Percentiles rank a stretch among this genome's conserved stretches.
Conservation (phyloP, 92 coral and sea anemone genomes). For the Siderastrea siderea region DNA sequence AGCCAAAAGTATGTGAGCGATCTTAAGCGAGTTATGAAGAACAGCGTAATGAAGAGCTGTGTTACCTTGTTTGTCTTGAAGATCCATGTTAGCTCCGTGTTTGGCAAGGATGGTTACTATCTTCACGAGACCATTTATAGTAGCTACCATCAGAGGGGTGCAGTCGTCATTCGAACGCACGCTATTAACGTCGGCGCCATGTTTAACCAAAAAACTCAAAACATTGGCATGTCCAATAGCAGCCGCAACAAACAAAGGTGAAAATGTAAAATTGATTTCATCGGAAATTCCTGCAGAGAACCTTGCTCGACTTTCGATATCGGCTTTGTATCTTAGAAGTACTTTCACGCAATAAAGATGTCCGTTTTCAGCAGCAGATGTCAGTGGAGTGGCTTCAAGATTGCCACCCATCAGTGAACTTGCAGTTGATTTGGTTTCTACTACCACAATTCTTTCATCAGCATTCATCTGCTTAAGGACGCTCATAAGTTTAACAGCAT, state of each 20-base stretch:
- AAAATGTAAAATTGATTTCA: not conserved
- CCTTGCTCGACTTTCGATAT: not conserved
- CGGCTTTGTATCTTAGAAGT: not conserved
- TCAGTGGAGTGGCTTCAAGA: not conserved
- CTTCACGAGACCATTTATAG: not conserved
- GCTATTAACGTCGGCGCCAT: not conserved
- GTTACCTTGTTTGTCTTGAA: too few species aligned
- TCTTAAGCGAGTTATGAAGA: not conserved
- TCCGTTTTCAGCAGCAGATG: not conserved
- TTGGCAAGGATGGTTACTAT: not conserved
- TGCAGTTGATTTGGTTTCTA: too few species aligned
- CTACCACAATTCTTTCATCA: not conserved
- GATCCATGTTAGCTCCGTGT: too few species aligned
- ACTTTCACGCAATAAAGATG: not conserved
- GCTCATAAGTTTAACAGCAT: not conserved
- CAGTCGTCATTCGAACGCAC: not conserved
- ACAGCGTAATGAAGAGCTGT: not conserved
- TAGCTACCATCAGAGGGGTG: not conserved
- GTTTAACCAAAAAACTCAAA: not conserved
- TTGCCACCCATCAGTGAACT: too few species aligned
- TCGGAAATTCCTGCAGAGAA: too few species aligned
- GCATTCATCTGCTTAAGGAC: not conserved
- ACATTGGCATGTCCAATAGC: not conserved
- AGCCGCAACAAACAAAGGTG: not conserved
- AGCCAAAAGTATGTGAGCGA: not conserved